A percentile compares a stretch with the other conserved stretches of the same genome.
These are phyloP conservation scores for Microtus obscurus DNA, from an alignment of 2,797 vertebrate genomes.

Conservation along the genomic window DNA sequence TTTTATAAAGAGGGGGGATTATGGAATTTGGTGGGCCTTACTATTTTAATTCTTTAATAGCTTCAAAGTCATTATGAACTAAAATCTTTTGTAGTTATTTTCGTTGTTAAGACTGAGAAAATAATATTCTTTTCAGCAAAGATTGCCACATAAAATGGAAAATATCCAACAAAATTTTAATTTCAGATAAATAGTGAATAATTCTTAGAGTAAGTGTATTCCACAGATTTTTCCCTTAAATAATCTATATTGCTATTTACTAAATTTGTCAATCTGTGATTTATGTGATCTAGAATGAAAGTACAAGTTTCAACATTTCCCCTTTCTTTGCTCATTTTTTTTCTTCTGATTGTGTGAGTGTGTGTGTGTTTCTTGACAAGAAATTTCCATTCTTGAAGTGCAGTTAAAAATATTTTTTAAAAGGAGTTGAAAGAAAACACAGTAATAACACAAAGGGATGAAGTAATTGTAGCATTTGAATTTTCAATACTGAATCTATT, in stretches of 20 bases:
- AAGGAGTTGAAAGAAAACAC: neutral
- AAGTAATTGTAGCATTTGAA: neutral
- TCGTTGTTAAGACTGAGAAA: neutral
- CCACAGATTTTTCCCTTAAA: neutral
- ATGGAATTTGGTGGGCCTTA: neutral
- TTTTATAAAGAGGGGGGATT: neutral
- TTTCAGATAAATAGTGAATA: slow-evolving; percentile 47
- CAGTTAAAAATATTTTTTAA: slow-evolving; percentile 29
- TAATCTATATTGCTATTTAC: slow-evolving; percentile 12
- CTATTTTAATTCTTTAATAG: neutral
- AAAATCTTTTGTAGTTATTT: slow-evolving; percentile 46
- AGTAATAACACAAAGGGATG: neutral
- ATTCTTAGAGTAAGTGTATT: neutral
- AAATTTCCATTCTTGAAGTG: neutral
- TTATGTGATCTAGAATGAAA: neutral
- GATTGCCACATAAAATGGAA: slow-evolving; percentile 34
- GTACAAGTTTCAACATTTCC: neutral
- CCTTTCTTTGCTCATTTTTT: neutral
- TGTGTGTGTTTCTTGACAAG: neutral
- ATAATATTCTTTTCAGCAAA: slow-evolving; percentile 8
- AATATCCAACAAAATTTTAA: slow-evolving; percentile 25
- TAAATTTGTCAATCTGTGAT: neutral
- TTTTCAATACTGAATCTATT: neutral
- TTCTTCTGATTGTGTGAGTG: neutral
- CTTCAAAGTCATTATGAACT: slow-evolving; percentile 26